A percentile compares a stretch with the other conserved stretches of the same genome.
These are phyloP conservation scores for Ferdinandea cuprea DNA, from an alignment of 2,888 invertebrate genomes.

Conservation along the genomic window DNA sequence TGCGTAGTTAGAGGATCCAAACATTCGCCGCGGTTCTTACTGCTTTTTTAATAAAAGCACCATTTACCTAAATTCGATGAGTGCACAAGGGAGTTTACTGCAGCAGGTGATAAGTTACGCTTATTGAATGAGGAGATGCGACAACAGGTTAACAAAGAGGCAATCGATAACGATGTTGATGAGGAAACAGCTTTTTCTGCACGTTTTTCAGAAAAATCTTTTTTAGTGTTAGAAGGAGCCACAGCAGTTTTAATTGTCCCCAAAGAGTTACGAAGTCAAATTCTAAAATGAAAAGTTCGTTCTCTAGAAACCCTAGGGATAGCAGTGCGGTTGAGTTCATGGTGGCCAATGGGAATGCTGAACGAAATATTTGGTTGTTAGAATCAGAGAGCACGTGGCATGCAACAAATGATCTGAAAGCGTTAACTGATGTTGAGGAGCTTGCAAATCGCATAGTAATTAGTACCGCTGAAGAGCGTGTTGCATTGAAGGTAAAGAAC, in stretches of 20 bases:
- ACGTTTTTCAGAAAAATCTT: too few relatives aligned
- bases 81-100: too few relatives aligned
- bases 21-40: constrained; percentile 13
- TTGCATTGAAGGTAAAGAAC: not conserved
- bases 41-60: constrained; percentile 11
- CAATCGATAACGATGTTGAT: too few relatives aligned
- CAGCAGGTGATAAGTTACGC: too few relatives aligned
- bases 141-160: too few relatives aligned
- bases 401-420: constrained; percentile 1
- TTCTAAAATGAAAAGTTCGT: not conserved
- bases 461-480: constrained; percentile 8
- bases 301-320: constrained; percentile 5
- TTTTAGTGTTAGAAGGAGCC: too few relatives aligned
- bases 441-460: not conserved
- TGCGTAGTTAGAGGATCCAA: constrained; percentile 20
- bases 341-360: constrained; percentile 5
- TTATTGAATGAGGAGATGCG: too few relatives aligned
- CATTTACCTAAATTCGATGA: too few relatives aligned
- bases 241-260: too few relatives aligned
- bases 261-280: too few relatives aligned
- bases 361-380: constrained; percentile 36
- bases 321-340: constrained; percentile 19
- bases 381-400: constrained; percentile 24
- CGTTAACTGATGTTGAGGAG: not conserved
- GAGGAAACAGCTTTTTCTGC: too few relatives aligned